Evolutionary conservation across 2,888 invertebrate genomes (phyloP).

Genomic region (Globia sparganii): DNA sequence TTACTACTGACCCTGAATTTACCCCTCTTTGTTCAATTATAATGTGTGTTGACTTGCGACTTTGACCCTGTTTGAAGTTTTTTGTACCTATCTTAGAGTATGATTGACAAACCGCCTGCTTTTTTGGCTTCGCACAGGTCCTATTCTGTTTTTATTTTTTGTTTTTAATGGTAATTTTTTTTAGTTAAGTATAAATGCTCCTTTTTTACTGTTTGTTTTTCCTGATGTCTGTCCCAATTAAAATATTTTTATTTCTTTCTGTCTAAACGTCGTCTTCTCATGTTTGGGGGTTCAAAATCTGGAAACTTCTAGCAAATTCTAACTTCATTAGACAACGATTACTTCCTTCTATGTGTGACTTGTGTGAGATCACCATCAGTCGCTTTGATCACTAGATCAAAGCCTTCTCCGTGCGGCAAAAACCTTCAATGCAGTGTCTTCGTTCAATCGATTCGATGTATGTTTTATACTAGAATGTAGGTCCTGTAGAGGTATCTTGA

Average conservation of each 20-base stretch:
- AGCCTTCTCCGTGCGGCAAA: background rate
- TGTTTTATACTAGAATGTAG: background rate
- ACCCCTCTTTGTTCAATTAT: constrained; percentile 49
- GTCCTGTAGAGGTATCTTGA: background rate
- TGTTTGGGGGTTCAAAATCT: background rate
- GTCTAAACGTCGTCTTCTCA: too few relatives aligned
- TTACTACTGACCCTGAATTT: constrained; percentile 56
- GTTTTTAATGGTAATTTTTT: background rate
- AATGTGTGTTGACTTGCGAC: constrained; percentile 2
- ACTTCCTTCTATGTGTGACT: background rate
- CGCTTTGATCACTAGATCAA: background rate
- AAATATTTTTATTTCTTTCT: too few relatives aligned
- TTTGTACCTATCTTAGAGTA: background rate
- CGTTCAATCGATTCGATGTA: background rate
- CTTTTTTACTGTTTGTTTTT: too few relatives aligned
- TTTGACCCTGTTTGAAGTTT: constrained; percentile 14
- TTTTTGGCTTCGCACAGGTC: too few relatives aligned
- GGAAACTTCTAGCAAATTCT: background rate
- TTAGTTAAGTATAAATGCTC: too few relatives aligned
- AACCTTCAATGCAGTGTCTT: background rate
- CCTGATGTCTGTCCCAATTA: too few relatives aligned
- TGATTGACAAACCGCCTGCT: background rate
- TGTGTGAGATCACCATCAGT: background rate
- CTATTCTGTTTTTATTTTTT: background rate
- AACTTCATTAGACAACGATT: background rate